Percentiles rank a stretch among this genome's conserved stretches.
phyloP scores from a whole-genome alignment of 2,797 vertebrate species.

The Toxotes lorentzi region DNA sequence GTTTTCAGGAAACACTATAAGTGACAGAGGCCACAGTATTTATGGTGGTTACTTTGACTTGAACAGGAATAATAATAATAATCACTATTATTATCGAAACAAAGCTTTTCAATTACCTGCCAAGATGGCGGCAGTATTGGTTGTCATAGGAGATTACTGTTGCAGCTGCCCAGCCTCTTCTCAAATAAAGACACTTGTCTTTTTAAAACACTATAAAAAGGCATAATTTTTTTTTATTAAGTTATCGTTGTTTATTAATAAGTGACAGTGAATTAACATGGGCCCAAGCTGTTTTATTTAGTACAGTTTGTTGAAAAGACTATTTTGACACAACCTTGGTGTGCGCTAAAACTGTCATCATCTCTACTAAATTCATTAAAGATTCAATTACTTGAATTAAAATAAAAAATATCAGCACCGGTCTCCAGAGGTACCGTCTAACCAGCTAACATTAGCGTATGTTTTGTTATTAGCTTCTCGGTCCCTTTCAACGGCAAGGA shows the following conservation, averaged over 20 bases:
- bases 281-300: not conserved
- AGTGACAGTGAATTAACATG: not conserved
- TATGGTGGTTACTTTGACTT: not conserved
- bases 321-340: not conserved
- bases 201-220: not conserved
- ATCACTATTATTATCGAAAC: not conserved
- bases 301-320: not conserved
- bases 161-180: not conserved
- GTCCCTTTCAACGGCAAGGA: not conserved
- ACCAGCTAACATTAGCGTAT: not conserved
- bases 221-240: not conserved
- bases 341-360: not conserved
- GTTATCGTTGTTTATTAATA: accelerated
- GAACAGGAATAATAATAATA: not conserved
- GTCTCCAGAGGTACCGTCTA: not conserved
- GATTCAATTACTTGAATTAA: not conserved
- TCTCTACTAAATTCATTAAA: not conserved
- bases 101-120: slow-evolving; percentile 4
- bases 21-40: not conserved
- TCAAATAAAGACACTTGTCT: not conserved
- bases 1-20: not conserved
- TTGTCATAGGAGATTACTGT: slow-evolving; percentile 24
- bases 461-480: slow-evolving; percentile 7
- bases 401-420: not conserved
- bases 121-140: slow-evolving; percentile 54